Conservation (phyloP, 37 sponge, comb jelly and placozoan genomes). For the Cladorhizidae sp. region DNA sequence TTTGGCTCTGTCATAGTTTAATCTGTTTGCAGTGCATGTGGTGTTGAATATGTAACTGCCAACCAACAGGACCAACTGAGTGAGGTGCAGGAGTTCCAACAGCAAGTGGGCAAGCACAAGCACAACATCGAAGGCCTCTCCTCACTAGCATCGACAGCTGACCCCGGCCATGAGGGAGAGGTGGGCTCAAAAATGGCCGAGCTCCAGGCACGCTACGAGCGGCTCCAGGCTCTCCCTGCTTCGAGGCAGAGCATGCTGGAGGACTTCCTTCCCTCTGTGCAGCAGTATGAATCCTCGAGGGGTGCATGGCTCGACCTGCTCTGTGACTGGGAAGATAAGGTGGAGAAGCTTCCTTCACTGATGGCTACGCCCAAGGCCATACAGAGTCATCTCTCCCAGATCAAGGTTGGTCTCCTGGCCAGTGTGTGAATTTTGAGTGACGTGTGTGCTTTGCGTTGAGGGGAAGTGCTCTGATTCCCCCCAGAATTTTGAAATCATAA, state of each 20-base stretch:
- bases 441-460: too few species aligned
- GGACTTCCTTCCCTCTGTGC: slow-evolving; percentile 27
- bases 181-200: slow-evolving; percentile 14
- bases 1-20: too few species aligned
- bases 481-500: too few species aligned
- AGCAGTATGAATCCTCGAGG: slow-evolving; percentile 51
- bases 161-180: not conserved
- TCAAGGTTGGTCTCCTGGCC: slow-evolving; percentile 13
- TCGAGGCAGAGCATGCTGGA: slow-evolving; percentile 20
- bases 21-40: too few species aligned
- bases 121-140: slow-evolving; percentile 12
- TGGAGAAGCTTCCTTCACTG: slow-evolving; percentile 16
- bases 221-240: slow-evolving; percentile 7
- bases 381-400: slow-evolving; percentile 18
- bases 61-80: slow-evolving; percentile 12
- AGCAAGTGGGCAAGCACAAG: slow-evolving; percentile 10
- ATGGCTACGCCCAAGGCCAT: slow-evolving; percentile 16
- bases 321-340: slow-evolving; percentile 41
- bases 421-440: not conserved
- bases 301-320: slow-evolving; percentile 36
- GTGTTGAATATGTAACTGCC: too few species aligned
- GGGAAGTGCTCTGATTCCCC: too few species aligned
- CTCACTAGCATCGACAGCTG: slow-evolving; percentile 6
- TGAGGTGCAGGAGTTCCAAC: slow-evolving; percentile 35
- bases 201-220: slow-evolving; percentile 10